phyloP scores from a whole-genome alignment of 1,140 invertebrate genomes.

The Caerostris extrusa region DNA sequence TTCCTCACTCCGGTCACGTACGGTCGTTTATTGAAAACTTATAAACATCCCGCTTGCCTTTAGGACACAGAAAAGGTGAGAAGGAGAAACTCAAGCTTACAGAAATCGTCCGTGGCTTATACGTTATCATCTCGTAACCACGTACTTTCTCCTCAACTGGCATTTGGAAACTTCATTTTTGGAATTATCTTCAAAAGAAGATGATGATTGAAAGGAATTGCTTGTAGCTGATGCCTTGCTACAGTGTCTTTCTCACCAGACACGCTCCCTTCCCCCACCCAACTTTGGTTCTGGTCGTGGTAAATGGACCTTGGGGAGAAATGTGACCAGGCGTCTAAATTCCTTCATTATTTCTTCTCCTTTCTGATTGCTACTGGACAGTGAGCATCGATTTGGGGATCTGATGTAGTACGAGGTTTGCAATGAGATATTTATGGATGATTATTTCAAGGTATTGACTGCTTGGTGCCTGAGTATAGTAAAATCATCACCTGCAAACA shows the following conservation, averaged over 20 bases:
- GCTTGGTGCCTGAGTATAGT: too few relatives aligned
- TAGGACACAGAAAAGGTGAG: slow-evolving; percentile 29
- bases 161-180: background rate
- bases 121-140: slow-evolving; percentile 42
- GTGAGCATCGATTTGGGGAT: background rate
- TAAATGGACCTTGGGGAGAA: slow-evolving; percentile 17
- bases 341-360: slow-evolving; percentile 17
- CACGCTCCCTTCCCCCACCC: background rate
- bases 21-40: slow-evolving; percentile 50
- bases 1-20: background rate
- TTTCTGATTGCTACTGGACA: slow-evolving; percentile 11
- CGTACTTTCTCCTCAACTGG: background rate
- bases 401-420: background rate
- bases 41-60: background rate
- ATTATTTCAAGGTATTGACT: too few relatives aligned
- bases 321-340: slow-evolving; percentile 17
- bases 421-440: too few relatives aligned
- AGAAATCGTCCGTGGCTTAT: slow-evolving; percentile 40
- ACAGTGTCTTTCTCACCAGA: background rate
- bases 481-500: too few relatives aligned
- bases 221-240: background rate
- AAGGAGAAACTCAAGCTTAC: slow-evolving; percentile 18
- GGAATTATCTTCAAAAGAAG: slow-evolving; percentile 13
- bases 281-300: slow-evolving; percentile 17
- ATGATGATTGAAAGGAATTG: background rate